Evolutionary conservation across 2,888 invertebrate species (phyloP).

Genomic region (Brenthis ino): DNA sequence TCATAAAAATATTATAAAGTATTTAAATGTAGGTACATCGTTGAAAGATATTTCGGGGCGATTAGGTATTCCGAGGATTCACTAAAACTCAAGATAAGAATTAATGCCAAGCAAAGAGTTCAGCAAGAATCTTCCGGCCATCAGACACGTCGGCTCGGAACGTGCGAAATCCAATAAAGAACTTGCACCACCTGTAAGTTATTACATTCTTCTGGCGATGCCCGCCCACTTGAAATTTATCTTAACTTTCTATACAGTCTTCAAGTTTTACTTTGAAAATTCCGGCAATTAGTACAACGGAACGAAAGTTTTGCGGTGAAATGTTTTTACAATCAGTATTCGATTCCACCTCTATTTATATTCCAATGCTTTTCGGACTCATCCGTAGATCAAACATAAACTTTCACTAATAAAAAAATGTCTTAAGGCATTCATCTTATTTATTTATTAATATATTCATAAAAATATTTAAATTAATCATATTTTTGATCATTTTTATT

Average conservation of each 20-base stretch:
- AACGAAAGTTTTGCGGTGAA: constrained; percentile 60
- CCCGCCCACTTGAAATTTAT: constrained; percentile 68
- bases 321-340: constrained; percentile 59
- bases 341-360: constrained; percentile 35
- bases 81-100: constrained; percentile 58
- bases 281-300: constrained; percentile 71
- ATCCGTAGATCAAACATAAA: constrained; percentile 31
- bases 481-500: not conserved
- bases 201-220: constrained; percentile 79
- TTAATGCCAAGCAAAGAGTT: constrained; percentile 75
- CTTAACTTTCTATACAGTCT: constrained; percentile 73
- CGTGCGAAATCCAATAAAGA: constrained; percentile 82
- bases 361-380: constrained; percentile 32
- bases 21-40: not conserved
- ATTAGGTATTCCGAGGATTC: constrained; percentile 43
- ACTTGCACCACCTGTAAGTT: constrained; percentile 78
- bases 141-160: constrained; percentile 78
- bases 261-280: constrained; percentile 76
- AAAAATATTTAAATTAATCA: too few relatives aligned
- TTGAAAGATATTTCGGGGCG: constrained; percentile 2
- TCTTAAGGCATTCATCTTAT: not conserved
- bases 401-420: constrained; percentile 35
- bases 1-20: not conserved
- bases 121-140: constrained; percentile 77
- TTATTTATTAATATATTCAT: not conserved